These are phyloP conservation scores for Amphiprion percula DNA, from an alignment of 2,113 vertebrate genomes.

Conservation along the genomic window DNA sequence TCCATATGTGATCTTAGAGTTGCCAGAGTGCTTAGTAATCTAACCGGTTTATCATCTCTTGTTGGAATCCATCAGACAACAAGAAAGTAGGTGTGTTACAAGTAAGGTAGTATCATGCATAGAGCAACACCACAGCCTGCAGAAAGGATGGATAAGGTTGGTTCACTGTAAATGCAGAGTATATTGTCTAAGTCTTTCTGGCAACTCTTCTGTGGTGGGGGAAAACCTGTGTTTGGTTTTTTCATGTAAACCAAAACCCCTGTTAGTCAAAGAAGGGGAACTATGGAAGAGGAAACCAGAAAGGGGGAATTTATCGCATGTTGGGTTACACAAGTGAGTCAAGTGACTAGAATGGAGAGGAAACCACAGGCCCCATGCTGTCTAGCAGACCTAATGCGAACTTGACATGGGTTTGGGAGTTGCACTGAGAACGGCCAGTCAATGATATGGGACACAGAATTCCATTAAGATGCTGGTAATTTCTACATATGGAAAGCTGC, in stretches of 20 bases:
- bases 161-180: constrained; percentile 53
- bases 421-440: constrained; percentile 41
- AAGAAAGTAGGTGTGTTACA: constrained; percentile 42
- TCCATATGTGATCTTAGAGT: constrained; percentile 20
- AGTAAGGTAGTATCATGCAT: constrained; percentile 38
- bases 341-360: constrained; percentile 45
- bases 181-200: constrained; percentile 50
- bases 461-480: constrained; percentile 8
- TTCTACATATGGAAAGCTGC: constrained; percentile 10
- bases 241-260: constrained; percentile 61
- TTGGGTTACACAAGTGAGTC: constrained; percentile 56
- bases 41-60: constrained; percentile 63
- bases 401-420: constrained; percentile 59
- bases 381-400: constrained; percentile 69
- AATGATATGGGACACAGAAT: neutral
- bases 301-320: constrained; percentile 44
- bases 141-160: neutral
- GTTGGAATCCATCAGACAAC: constrained; percentile 47
- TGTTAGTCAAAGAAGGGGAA: constrained; percentile 25
- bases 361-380: constrained; percentile 83
- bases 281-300: constrained; percentile 31
- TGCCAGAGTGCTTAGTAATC: constrained; percentile 53
- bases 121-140: constrained; percentile 24
- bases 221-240: constrained; percentile 64
- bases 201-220: constrained; percentile 57